Evolutionary conservation across 2,797 vertebrate species (phyloP).

Genomic region (Novumbra hubbsi): DNA sequence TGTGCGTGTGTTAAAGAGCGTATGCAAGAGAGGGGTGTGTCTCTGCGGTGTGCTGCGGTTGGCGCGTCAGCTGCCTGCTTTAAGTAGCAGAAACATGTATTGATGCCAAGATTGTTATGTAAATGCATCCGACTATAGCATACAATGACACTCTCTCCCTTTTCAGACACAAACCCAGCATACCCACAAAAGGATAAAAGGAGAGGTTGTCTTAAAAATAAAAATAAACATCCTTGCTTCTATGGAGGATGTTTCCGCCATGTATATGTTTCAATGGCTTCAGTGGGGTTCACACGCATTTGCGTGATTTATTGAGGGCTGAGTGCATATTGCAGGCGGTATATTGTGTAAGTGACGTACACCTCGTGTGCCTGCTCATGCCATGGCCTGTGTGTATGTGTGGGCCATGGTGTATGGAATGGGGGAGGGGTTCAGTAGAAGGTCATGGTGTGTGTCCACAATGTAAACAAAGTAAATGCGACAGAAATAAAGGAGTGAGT

Average conservation of each 20-base stretch:
- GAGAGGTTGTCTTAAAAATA: not conserved
- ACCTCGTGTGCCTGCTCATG: constrained; percentile 12
- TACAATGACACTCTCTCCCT: not conserved
- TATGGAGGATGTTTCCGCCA: not conserved
- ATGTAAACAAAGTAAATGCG: constrained; percentile 63
- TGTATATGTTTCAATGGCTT: not conserved
- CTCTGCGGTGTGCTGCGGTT: constrained; percentile 56
- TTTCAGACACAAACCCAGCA: not conserved
- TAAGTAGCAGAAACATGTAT: not conserved
- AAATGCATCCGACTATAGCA: not conserved
- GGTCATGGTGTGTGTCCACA: constrained; percentile 68
- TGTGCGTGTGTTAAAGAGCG: constrained; percentile 28
- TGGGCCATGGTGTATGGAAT: constrained; percentile 15
- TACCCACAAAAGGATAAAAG: not conserved
- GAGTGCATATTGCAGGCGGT: constrained; percentile 8
- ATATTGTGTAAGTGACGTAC: constrained; percentile 27
- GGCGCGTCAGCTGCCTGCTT: constrained; percentile 1
- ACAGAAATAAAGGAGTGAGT: constrained; percentile 53
- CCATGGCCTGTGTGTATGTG: constrained; percentile 10
- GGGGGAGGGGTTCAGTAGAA: constrained; percentile 47
- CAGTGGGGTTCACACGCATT: constrained; percentile 19
- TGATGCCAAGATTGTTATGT: not conserved
- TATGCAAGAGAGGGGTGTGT: constrained; percentile 63
- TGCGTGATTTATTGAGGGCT: constrained; percentile 26
- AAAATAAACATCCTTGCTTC: not conserved